Base-by-base conservation (phyloP, 1,140 invertebrate species). In the Mactra quadrangularis region DNA sequence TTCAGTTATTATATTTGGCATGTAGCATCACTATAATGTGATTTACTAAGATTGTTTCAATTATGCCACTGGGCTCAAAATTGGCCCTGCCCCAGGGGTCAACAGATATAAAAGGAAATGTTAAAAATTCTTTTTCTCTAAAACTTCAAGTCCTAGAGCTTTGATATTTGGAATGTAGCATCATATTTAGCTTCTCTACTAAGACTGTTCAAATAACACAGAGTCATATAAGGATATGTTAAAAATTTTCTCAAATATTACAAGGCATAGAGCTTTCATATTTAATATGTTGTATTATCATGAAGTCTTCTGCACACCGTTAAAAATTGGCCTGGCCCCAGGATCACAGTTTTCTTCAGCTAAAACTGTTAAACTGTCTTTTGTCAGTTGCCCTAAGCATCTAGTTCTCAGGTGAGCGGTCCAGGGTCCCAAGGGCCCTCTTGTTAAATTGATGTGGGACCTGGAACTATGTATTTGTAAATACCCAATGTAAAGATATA, bases 61-160 rank as follows among this genome's bases (percentile, higher is more conserved):
- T n/a, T n/a, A n/a, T n/a, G n/a, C n/a, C n/a, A n/a, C n/a, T n/a
- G n/a, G n/a, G n/a, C n/a, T n/a, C n/a, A n/a, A n/a, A n/a, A n/a
- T n/a, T n/a, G n/a, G n/a, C n/a, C n/a, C n/a, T n/a, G n/a, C n/a
- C n/a, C n/a, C n/a, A n/a, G n/a, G n/a, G n/a, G n/a, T n/a, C n/a
- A n/a, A n/a, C n/a, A n/a, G n/a, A n/a, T n/a, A n/a, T n/a, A n/a
- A n/a, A n/a, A n/a, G n/a, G n/a, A n/a, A n/a, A n/a, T n/a, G n/a
- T n/a, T n/a, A n/a, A n/a, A n/a, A n/a, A n/a, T n/a, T n/a, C n/a
- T n/a, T n/a, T n/a, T n/a, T n/a, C n/a, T n/a, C n/a, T n/a, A n/a
- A n/a, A 47, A 47, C 7, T 19, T 47, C 50, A 53, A 53, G 50
- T 17, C 50, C 50, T 53, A 53, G 50, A 53, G 50, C 50, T 53